A percentile compares a stretch with the other conserved stretches of the same genome.
phyloP scores from a whole-genome alignment of 1,140 invertebrate genomes.

The Pectinophora gossypiella region DNA sequence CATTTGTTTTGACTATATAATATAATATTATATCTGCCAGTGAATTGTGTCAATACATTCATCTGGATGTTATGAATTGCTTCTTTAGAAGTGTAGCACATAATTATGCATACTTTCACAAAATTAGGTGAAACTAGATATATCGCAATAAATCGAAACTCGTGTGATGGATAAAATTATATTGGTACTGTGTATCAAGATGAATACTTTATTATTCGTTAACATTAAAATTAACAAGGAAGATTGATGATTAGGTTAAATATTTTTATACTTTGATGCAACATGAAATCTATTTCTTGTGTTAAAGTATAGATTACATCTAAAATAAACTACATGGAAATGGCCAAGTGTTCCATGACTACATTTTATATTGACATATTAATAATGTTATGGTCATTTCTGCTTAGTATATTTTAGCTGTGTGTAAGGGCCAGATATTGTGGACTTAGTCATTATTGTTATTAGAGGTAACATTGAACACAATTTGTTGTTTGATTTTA shows the following conservation, averaged over 20 bases:
- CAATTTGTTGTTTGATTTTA: slow-evolving; percentile 68
- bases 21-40: slow-evolving; percentile 1
- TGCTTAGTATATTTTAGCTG: slow-evolving; percentile 11
- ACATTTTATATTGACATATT: no score
- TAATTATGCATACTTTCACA: background rate
- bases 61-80: background rate
- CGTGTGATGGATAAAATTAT: slow-evolving; percentile 12
- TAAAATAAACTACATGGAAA: no score
- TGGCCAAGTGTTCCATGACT: no score
- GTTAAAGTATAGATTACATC: no score
- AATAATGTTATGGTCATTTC: no score
- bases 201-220: slow-evolving; percentile 21
- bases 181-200: slow-evolving; percentile 58
- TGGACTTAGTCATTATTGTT: slow-evolving; percentile 44
- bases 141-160: background rate
- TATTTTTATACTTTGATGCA: no score
- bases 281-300: no score
- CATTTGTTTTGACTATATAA: background rate
- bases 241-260: no score
- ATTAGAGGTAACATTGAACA: slow-evolving; percentile 43
- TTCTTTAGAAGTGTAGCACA: slow-evolving; percentile 1
- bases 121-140: background rate
- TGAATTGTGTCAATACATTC: background rate
- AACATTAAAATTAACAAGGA: background rate
- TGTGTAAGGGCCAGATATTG: slow-evolving; percentile 43